Conservation (phyloP, 1,140 invertebrate genomes). For the Steinernema feltiae region DNA sequence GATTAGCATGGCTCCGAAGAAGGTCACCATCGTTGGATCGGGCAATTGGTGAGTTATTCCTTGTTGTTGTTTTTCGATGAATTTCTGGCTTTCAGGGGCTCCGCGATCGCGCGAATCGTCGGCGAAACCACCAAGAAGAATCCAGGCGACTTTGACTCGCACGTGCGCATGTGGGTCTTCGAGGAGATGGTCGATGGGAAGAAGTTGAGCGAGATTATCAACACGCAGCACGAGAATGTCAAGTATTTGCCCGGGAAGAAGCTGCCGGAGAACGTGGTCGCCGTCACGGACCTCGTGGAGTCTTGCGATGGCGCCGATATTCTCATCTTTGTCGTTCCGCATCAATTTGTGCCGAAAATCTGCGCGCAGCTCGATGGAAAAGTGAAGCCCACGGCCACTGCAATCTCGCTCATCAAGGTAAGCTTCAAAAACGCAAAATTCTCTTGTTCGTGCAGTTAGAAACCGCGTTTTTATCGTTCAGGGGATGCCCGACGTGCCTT, state of each 20-base stretch:
- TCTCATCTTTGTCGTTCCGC: slow-evolving; percentile 90
- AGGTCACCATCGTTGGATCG: slow-evolving; percentile 54
- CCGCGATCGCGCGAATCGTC: slow-evolving; percentile 97
- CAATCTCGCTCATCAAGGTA: slow-evolving; percentile 89
- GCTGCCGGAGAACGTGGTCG: slow-evolving; percentile 71
- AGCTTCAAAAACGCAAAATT: too few relatives aligned
- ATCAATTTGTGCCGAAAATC: slow-evolving; percentile 85
- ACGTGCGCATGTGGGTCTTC: slow-evolving; percentile 93
- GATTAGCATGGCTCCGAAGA: slow-evolving; percentile 33
- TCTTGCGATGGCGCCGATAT: slow-evolving; percentile 86
- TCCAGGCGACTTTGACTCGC: slow-evolving; percentile 71
- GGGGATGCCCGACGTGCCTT: slow-evolving; percentile 3
- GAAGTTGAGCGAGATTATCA: slow-evolving; percentile 97
- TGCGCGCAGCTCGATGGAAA: slow-evolving; percentile 64
- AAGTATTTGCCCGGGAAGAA: slow-evolving; percentile 94
- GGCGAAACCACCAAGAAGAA: slow-evolving; percentile 78
- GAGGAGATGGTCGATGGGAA: slow-evolving; percentile 89
- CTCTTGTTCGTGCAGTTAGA: too few relatives aligned
- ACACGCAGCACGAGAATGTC: slow-evolving; percentile 92
- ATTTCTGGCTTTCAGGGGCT: slow-evolving; percentile 72
- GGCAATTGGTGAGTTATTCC: slow-evolving; percentile 47
- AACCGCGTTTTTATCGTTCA: background rate
- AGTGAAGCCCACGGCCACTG: slow-evolving; percentile 80
- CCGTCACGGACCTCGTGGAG: slow-evolving; percentile 82
- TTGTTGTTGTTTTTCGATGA: background rate